Evolutionary conservation across 2,888 invertebrate species (phyloP).

Genomic region (Caenorhabditis panamensis): DNA sequence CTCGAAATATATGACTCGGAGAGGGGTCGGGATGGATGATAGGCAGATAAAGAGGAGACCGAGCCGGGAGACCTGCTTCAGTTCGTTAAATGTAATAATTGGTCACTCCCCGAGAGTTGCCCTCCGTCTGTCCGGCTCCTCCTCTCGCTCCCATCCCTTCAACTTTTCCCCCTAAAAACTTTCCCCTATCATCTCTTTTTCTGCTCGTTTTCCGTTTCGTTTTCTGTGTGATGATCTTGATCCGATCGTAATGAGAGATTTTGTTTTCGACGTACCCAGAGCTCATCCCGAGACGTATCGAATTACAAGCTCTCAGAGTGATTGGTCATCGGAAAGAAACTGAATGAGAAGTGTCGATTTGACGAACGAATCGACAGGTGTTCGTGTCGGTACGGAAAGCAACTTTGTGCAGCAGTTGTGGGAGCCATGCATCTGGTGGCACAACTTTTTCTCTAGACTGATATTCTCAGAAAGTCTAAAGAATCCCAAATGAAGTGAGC

Average conservation of each 20-base stretch:
- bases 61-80: slow-evolving; percentile 35
- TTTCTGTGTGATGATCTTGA: slow-evolving; percentile 6
- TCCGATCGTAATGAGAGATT: slow-evolving; percentile 30
- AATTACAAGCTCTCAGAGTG: slow-evolving; percentile 17
- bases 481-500: background rate
- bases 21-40: slow-evolving; percentile 34
- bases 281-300: slow-evolving; percentile 17
- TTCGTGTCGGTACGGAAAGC: slow-evolving; percentile 25
- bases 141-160: slow-evolving; percentile 14
- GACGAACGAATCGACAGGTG: slow-evolving; percentile 42
- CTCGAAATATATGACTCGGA: slow-evolving; percentile 40
- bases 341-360: slow-evolving; percentile 11
- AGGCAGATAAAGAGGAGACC: slow-evolving; percentile 38
- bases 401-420: slow-evolving; percentile 36
- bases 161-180: slow-evolving; percentile 17
- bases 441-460: no score
- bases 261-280: slow-evolving; percentile 41
- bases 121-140: background rate
- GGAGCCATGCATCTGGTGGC: background rate
- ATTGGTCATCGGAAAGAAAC: slow-evolving; percentile 28
- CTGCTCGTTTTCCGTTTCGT: slow-evolving; percentile 20
- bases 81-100: slow-evolving; percentile 61
- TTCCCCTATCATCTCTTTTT: slow-evolving; percentile 17
- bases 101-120: slow-evolving; percentile 40
- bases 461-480: slow-evolving; percentile 8